Conservation (phyloP, 2,797 vertebrate genomes). For the Labroides dimidiatus region DNA sequence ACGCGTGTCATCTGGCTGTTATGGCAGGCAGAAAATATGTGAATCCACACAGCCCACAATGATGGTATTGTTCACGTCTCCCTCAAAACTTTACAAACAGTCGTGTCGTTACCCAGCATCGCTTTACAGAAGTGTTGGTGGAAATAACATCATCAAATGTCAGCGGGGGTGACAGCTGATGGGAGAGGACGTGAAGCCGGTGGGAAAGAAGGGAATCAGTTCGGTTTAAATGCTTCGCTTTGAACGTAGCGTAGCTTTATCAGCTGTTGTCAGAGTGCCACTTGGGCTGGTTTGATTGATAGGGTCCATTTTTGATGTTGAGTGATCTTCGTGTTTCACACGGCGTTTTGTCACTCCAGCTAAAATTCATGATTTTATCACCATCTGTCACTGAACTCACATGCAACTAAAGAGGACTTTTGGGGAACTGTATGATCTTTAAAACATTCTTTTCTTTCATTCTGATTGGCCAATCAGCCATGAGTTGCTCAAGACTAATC, state of each 20-base stretch:
- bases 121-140: constrained; percentile 35
- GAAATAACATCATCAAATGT: constrained; percentile 20
- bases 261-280: not conserved
- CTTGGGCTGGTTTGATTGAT: constrained; percentile 33
- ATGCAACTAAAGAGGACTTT: not conserved
- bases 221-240: constrained; percentile 22
- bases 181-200: not conserved
- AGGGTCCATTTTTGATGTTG: constrained; percentile 19
- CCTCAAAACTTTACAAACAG: constrained; percentile 31
- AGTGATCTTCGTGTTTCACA: constrained; percentile 5
- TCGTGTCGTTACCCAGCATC: constrained; percentile 31
- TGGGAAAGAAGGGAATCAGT: not conserved
- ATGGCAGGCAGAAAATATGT: constrained; percentile 63
- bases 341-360: constrained; percentile 10
- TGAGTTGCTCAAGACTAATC: not conserved
- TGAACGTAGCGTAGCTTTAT: constrained; percentile 1
- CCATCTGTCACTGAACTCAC: not conserved
- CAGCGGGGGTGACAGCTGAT: not conserved
- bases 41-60: constrained; percentile 60
- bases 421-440: too few relatives aligned
- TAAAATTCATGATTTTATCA: constrained; percentile 13
- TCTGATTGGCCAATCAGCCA: not conserved
- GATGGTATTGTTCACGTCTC: constrained; percentile 55
- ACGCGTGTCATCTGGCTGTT: constrained; percentile 43
- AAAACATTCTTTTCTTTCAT: not conserved